Evolutionary conservation across 1,140 invertebrate species (phyloP), one percentile per base, ranked within the genome.

Genomic region (Drosophila persimilis): DNA sequence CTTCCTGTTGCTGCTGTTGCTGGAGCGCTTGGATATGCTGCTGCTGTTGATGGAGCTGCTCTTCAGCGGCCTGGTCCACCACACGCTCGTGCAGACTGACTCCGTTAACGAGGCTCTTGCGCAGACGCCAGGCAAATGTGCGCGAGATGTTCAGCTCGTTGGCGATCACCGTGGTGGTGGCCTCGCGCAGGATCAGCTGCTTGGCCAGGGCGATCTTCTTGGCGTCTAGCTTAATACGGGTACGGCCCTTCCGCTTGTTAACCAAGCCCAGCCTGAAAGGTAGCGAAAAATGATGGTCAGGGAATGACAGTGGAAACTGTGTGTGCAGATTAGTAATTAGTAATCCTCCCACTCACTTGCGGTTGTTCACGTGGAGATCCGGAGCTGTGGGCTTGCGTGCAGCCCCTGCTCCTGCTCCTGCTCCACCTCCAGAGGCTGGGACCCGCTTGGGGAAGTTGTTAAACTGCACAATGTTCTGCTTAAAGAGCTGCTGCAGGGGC

Each of bases 141-240:
- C 90, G 84, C 8, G 90, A 91, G 35, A 91, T 91, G 45, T 91
- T 90, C 26, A 91, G 54, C 53, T 91, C 90, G 22, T 91, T 91
- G 44, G 90, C 90, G 44, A 91, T 91, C 24, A 90, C 83, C 24
- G 90, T 91, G 3, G 90, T 91, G 43, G 90, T 91, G 13, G 90
- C 90, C 63, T 91, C 90, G 2, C 90, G 80, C 51, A 90, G 24
- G 6, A 91, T 91, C 31, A 91, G 62, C 52, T 90, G 90, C 69
- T 91, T 91, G 52, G 90, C 90, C 60, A 91, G 48, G 0, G 86
- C 88, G 5, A 91, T 91, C 60, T 91, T 91, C 59, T 89, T 89
- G 51, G 90, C 85, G 51, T 91, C 90, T 70, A 91, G 60, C 66
- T 91, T 91, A 29, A 91, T 91, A 52, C 90, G 90, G 67, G 90